A percentile compares a stretch with the other conserved stretches of the same genome.
Conservation (phyloP, 2,113 vertebrate species). For the Trematocara unimaculatum region DNA sequence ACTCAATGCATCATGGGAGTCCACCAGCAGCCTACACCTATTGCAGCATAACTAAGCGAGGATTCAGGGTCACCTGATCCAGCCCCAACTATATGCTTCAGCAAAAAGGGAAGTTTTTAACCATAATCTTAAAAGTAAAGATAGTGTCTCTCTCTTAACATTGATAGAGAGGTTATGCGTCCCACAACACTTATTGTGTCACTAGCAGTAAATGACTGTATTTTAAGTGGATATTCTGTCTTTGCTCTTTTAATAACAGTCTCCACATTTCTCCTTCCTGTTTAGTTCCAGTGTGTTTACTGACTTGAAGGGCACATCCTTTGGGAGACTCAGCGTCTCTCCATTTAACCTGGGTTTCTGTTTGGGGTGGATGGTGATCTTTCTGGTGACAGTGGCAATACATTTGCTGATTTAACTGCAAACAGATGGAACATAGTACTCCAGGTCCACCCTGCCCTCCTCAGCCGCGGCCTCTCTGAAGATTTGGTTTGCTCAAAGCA, state of each 20-base stretch:
- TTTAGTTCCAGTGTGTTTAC: neutral
- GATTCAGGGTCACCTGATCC: neutral
- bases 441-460: neutral
- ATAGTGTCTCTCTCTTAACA: accelerated
- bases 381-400: neutral
- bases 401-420: neutral
- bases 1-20: accelerated
- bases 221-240: neutral
- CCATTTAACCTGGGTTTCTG: neutral
- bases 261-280: neutral
- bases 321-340: neutral
- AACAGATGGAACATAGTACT: neutral
- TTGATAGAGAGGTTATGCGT: neutral
- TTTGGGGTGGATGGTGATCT: neutral
- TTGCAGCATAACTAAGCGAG: neutral
- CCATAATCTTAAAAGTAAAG: neutral
- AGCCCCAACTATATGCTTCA: neutral
- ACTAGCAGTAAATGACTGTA: neutral
- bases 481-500: neutral
- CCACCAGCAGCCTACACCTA: accelerated
- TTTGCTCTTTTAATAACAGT: neutral
- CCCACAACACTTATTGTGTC: neutral
- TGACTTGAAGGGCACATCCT: neutral
- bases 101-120: neutral
- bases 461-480: neutral